These are phyloP conservation scores for Catocala nupta DNA, from an alignment of 2,888 invertebrate species.

Conservation along the genomic window DNA sequence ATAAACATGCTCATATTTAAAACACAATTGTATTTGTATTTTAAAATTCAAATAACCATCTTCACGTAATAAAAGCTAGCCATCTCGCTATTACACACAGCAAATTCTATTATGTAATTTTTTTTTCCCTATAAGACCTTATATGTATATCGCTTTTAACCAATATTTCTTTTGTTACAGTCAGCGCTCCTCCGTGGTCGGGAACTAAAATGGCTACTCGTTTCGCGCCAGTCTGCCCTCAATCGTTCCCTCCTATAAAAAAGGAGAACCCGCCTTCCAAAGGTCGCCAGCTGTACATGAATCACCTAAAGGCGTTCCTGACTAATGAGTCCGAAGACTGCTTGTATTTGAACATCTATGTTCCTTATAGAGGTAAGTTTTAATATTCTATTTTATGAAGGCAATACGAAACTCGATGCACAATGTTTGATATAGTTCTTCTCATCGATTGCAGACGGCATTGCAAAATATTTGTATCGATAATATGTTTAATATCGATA, in stretches of 20 bases:
- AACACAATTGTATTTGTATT: too few species aligned
- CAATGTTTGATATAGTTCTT: too few species aligned
- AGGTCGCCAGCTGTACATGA: constrained; percentile 91
- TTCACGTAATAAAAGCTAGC: too few species aligned
- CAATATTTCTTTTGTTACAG: constrained; percentile 66
- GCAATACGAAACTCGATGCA: too few species aligned
- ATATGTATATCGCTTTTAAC: neutral
- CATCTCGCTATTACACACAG: too few species aligned
- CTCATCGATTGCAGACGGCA: too few species aligned
- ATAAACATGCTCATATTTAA: too few species aligned
- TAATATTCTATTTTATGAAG: neutral
- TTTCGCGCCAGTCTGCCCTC: constrained; percentile 95
- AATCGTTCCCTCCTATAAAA: constrained; percentile 90
- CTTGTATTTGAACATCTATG: constrained; percentile 96
- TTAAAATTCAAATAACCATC: too few species aligned
- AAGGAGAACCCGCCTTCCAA: constrained; percentile 88
- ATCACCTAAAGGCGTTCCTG: constrained; percentile 90
- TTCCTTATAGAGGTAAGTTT: constrained; percentile 93
- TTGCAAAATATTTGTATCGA: too few species aligned
- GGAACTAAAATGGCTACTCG: constrained; percentile 90
- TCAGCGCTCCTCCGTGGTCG: constrained; percentile 94
- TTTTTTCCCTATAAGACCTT: too few species aligned
- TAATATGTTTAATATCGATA: too few species aligned
- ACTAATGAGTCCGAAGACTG: constrained; percentile 94
- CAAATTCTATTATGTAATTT: too few species aligned